Evolutionary conservation across 2,797 vertebrate species (phyloP), one percentile per base, ranked within the genome.

Genomic region (Chloroceryle inda): DNA sequence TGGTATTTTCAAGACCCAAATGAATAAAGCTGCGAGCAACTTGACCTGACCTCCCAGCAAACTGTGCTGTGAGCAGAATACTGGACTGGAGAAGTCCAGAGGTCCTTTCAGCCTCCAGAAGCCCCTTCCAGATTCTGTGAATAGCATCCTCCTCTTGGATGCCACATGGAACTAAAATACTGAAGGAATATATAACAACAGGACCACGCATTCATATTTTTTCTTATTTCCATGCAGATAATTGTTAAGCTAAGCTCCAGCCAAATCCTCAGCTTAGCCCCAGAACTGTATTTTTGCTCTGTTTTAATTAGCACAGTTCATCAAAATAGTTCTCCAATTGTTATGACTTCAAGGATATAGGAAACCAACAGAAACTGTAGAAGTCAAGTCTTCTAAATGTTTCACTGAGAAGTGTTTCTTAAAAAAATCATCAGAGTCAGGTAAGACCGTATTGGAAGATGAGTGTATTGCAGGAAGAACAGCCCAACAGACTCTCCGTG

Each of bases 151-250:
- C 22, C 8, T 76, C 71, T 69, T 13, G 20, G 68, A 58, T 52
- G 63, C 53, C 58, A 50, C 17, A 58, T 26, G 40, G 29, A 85
- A 82, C 31, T 50, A 23, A 88, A 94, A 64, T 24, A 68, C 35
- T 53, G 61, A 86, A 73, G 67, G 42, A 68, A 90, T 92, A 90
- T 37, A 11, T n/a, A 90, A 62, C 40, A 84, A 85, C 31, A 82
- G 63, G 29, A 67, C 59, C 23, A 74, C 11, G 72, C 18, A 35
- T 29, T 66, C 10, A 12, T n/a, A 13, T 91, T 71, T 56, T 90
- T 80, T 52, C 44, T 91, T 86, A 86, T 75, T 88, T 92, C 67
- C 12, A 61, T 10, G 4, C 19, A 81, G 38, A 62, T 52, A 86
- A 80, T 35, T 83, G 20, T 75, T 82, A 91, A 76, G 62, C 45